Evolutionary conservation across 2,888 invertebrate genomes (phyloP).

Genomic region (Dione vanillae): DNA sequence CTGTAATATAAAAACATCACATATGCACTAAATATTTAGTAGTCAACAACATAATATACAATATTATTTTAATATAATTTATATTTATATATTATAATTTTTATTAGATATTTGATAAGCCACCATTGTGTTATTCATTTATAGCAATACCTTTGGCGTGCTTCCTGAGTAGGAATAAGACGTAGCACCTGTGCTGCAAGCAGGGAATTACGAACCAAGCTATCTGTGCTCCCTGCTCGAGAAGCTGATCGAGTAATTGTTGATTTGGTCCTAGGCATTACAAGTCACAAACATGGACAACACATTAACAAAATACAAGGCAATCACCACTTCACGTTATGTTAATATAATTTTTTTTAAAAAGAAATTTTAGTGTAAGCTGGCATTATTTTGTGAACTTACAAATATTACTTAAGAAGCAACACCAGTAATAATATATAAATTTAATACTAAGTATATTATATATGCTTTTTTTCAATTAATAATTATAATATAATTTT

Average conservation of each 20-base stretch:
- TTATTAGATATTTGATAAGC: neutral
- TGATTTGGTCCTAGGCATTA: slow-evolving; percentile 66
- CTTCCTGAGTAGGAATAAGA: slow-evolving; percentile 92
- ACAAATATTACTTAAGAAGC: neutral
- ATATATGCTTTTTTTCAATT: neutral
- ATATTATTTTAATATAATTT: neutral
- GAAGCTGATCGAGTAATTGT: slow-evolving; percentile 73
- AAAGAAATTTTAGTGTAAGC: neutral
- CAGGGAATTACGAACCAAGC: slow-evolving; percentile 89
- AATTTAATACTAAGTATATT: neutral
- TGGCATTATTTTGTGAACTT: neutral
- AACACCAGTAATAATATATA: neutral
- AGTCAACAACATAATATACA: too few species aligned
- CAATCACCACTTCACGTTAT: neutral
- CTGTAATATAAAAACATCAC: too few species aligned
- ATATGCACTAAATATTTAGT: too few species aligned
- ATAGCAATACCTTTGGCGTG: slow-evolving; percentile 86
- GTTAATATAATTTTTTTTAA: neutral
- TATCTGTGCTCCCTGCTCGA: slow-evolving; percentile 85
- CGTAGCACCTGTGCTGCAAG: slow-evolving; percentile 92
- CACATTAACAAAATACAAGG: slow-evolving; percentile 30
- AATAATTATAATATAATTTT: neutral
- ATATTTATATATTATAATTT: neutral
- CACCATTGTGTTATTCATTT: neutral
- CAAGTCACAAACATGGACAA: slow-evolving; percentile 40